Evolutionary conservation across 92 coral and sea anemone species (phyloP), one percentile per base, ranked within the genome.

Genomic region (Porites lobata): DNA sequence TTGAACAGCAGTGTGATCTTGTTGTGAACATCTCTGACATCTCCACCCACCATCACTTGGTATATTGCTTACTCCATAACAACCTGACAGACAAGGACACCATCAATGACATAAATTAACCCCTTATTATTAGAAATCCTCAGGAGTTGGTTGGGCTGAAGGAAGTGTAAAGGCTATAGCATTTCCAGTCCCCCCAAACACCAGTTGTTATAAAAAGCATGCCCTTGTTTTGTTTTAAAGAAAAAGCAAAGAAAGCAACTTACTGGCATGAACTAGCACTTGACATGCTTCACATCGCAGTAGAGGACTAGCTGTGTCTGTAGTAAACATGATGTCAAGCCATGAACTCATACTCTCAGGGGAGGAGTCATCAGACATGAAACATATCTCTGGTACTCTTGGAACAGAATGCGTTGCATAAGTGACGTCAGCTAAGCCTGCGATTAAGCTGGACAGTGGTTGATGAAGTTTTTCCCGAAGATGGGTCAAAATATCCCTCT

Each of bases 261-360:
- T 67, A 95, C 98, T 93, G 56, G 94, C 92, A 89, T 95, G 98
- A 68, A 95, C 95, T 18, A 86, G 81, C 69, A 93, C 78, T 82
- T 75, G 82, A 53, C 98, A 95, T 8, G 86, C 78, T 2, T 77
- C 83, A 83, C 98, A 95, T 43, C 85, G 80, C 19, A 95, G 80
- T 53, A 95, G 85, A 72, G 74, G 90, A 80, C 98, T 95, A 68
- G 86, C 88, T 26, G 92, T 78, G 61, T 95, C 98, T 18, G 88
- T 64, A 22, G 93, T 84, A 70, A 93, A 84, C 77, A 78, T 87
- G 56, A 86, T 89, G 75, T 93, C 96, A 50, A 95, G 77, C 98
- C 98, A 95, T 1, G 98, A 95, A 18, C 93, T 93, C 93, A 95
- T 91, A 69, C 93, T 91, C 69, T 95, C 98, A 1, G 98, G 94